Conservation (phyloP, 2,797 vertebrate genomes). For the Cirrhinus molitorella region DNA sequence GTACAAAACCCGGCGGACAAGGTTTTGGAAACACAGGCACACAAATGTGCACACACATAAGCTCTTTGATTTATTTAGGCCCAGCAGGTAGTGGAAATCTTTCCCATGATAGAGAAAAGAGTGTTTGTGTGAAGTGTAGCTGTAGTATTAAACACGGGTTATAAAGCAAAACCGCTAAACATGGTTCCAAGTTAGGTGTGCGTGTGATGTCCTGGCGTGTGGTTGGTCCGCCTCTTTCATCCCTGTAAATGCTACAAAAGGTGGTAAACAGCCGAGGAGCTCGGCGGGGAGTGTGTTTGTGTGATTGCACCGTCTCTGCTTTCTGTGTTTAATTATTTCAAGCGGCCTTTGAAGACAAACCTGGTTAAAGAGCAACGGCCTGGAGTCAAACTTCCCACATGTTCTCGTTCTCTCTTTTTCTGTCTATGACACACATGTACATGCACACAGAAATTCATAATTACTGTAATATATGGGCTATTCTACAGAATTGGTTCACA, state of each 20-base stretch:
- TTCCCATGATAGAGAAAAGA: constrained; percentile 23
- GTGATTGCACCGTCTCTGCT: background rate
- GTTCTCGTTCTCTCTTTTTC: background rate
- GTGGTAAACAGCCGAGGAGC: background rate
- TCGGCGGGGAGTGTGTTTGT: constrained; percentile 8
- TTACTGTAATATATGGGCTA: background rate
- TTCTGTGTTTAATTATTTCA: constrained; percentile 33
- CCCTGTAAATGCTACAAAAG: constrained; percentile 21
- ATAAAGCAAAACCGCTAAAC: constrained; percentile 18
- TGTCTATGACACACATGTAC: constrained; percentile 23
- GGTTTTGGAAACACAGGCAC: constrained; percentile 5
- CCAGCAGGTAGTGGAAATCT: constrained; percentile 34
- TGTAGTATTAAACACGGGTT: constrained; percentile 2
- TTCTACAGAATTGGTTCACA: too few species aligned
- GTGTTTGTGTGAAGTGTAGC: background rate
- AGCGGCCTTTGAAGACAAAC: constrained; percentile 2
- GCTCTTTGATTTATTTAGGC: constrained; percentile 37
- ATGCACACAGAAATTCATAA: background rate
- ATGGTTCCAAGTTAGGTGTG: background rate
- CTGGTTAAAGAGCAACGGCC: constrained; percentile 12
- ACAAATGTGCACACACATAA: background rate
- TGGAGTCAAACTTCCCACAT: background rate
- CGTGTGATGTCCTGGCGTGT: background rate
- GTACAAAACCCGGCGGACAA: constrained; percentile 5
- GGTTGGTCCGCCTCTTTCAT: constrained; percentile 9